phyloP scores from a whole-genome alignment of 2,113 vertebrate genomes.

The Corythaeola cristata region DNA sequence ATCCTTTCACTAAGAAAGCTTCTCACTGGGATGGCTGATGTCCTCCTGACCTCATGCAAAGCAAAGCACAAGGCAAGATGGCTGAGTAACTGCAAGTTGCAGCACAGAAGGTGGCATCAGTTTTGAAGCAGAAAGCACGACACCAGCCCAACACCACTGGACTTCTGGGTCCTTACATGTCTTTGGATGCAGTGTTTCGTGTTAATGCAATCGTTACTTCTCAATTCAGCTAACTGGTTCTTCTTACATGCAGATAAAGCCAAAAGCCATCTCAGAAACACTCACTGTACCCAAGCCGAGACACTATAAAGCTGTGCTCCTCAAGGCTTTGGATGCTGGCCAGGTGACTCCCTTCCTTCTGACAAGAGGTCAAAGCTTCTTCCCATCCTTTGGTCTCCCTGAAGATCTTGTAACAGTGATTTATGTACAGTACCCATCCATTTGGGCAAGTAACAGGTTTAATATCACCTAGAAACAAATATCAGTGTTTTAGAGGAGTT shows the following conservation, averaged over 20 bases:
- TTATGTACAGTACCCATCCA: conserved; percentile 83
- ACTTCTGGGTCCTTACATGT: not conserved
- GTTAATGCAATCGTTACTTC: not conserved
- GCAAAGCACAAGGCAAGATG: not conserved
- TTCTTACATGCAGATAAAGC: not conserved
- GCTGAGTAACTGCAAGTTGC: not conserved
- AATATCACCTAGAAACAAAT: not conserved
- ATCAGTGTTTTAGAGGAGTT: not conserved
- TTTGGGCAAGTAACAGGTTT: conserved; percentile 77
- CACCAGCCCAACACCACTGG: no score
- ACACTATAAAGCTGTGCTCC: conserved; percentile 89
- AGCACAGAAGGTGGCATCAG: not conserved
- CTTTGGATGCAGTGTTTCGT: not conserved
- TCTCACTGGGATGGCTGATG: not conserved
- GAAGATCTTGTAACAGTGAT: conserved; percentile 86
- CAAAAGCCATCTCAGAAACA: not conserved
- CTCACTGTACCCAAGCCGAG: conserved; percentile 88
- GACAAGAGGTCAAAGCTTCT: conserved; percentile 81
- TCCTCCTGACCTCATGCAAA: not conserved
- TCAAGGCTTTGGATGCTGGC: conserved; percentile 86
- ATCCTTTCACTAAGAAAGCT: not conserved
- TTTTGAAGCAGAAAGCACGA: not conserved
- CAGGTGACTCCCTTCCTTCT: conserved; percentile 83
- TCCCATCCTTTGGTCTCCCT: conserved; percentile 81
- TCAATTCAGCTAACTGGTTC: not conserved